phyloP scores from a whole-genome alignment of 2,888 invertebrate species.

The Rhabditophanes sp. region DNA sequence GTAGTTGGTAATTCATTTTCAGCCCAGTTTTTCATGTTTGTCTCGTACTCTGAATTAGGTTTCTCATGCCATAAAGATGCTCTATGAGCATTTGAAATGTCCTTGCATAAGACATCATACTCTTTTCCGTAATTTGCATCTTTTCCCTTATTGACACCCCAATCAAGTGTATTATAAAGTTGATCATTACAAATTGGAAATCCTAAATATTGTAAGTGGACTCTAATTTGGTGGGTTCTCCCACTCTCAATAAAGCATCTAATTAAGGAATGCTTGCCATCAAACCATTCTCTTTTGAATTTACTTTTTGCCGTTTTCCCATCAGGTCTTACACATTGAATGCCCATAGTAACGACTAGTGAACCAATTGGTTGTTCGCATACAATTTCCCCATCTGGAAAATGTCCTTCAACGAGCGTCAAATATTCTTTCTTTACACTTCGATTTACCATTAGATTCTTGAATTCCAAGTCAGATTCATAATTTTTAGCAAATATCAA shows the following conservation, averaged over 20 bases:
- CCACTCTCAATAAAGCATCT: conserved; percentile 85
- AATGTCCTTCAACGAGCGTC: conserved; percentile 79
- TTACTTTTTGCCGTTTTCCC: conserved; percentile 50
- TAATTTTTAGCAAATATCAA: conserved; percentile 80
- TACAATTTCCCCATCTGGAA: conserved; percentile 55
- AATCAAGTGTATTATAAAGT: conserved; percentile 83
- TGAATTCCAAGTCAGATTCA: conserved; percentile 76
- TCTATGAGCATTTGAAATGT: conserved; percentile 21
- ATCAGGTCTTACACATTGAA: conserved; percentile 76
- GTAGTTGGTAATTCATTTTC: conserved; percentile 15
- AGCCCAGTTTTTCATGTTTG: conserved; percentile 18
- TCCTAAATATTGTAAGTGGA: conserved; percentile 85
- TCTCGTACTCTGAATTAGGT: conserved; percentile 24
- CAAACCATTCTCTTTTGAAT: conserved; percentile 15
- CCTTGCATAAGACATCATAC: conserved; percentile 21
- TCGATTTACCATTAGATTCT: conserved; percentile 76
- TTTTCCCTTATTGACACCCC: conserved; percentile 79
- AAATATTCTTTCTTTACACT: conserved; percentile 86
- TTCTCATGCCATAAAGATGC: conserved; percentile 24
- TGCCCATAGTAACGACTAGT: conserved; percentile 69
- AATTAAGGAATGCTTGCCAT: conserved; percentile 63
- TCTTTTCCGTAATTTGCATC: conserved; percentile 58
- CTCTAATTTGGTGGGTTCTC: conserved; percentile 93
- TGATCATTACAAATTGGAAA: conserved; percentile 94
- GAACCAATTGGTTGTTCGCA: conserved; percentile 39